These are phyloP conservation scores for Hemiprocne comata DNA, from an alignment of 2,113 vertebrate genomes.

Conservation along the genomic window DNA sequence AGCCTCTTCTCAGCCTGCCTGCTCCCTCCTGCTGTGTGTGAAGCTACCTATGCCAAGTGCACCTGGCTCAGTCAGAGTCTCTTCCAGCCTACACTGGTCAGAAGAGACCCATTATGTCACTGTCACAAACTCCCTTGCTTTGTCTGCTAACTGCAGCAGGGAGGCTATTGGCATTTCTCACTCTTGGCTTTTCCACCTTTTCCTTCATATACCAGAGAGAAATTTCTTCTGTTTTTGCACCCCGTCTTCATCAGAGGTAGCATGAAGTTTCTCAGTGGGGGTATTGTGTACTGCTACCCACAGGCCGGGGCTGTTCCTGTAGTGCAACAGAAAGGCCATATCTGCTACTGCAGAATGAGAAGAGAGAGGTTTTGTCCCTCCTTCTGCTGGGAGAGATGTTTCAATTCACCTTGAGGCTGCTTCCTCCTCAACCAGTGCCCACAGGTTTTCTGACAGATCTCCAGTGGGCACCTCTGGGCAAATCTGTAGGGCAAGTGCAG, in stretches of 20 bases:
- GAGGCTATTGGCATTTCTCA: background rate
- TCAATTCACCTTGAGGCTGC: background rate
- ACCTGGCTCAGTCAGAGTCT: background rate
- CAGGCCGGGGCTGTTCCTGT: rapidly evolving
- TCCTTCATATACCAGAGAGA: background rate
- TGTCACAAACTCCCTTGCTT: background rate
- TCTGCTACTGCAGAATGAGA: background rate
- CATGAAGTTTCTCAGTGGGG: rapidly evolving
- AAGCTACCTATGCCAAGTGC: background rate
- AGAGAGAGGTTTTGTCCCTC: background rate
- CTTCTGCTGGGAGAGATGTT: background rate
- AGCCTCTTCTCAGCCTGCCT: background rate
- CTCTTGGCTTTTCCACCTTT: background rate
- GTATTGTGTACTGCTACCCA: background rate
- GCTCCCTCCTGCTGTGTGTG: background rate
- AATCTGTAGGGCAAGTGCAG: background rate
- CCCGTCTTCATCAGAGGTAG: rapidly evolving
- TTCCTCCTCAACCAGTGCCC: background rate
- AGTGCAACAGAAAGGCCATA: background rate
- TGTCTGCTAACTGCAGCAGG: background rate
- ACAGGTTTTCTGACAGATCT: background rate
- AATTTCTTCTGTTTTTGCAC: background rate
- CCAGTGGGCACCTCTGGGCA: background rate
- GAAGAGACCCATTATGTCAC: background rate
- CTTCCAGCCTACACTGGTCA: background rate